Conservation (phyloP, 1,140 invertebrate species). For the Drosophila nebulosa region DNA sequence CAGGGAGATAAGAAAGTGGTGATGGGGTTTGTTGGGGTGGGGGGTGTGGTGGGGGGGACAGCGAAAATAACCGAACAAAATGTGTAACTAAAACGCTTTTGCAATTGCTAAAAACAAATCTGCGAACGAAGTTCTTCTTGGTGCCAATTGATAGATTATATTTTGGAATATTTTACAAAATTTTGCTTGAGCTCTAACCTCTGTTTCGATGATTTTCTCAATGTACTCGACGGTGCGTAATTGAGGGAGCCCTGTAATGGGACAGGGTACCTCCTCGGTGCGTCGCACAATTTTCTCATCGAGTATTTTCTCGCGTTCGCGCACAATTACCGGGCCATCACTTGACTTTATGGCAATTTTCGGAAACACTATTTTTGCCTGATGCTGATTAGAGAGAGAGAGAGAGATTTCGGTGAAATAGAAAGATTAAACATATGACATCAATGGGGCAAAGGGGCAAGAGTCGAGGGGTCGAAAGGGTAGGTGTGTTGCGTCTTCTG, state of each 20-base stretch:
- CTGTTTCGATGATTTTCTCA: slow-evolving; percentile 96
- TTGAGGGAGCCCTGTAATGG: slow-evolving; percentile 90
- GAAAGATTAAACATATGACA: slow-evolving; percentile 5
- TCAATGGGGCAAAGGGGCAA: not conserved
- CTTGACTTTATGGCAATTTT: slow-evolving; percentile 91
- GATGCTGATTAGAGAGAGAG: slow-evolving; percentile 35
- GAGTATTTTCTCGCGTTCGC: slow-evolving; percentile 93
- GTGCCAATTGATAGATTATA: slow-evolving; percentile 55
- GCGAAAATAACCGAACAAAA: slow-evolving; percentile 37
- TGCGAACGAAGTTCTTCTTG: slow-evolving; percentile 17
- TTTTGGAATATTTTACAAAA: slow-evolving; percentile 26
- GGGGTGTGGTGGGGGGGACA: not conserved
- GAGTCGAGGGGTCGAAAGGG: slow-evolving; percentile 8
- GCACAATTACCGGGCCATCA: slow-evolving; percentile 89
- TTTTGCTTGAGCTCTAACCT: slow-evolving; percentile 85
- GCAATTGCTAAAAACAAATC: slow-evolving; percentile 45
- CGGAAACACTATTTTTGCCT: slow-evolving; percentile 84
- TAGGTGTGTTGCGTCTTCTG: slow-evolving; percentile 1
- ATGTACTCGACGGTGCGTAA: slow-evolving; percentile 95
- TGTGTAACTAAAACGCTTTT: slow-evolving; percentile 21
- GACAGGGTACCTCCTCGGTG: slow-evolving; percentile 93
- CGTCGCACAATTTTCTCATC: slow-evolving; percentile 92
- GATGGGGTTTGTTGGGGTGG: too few species aligned
- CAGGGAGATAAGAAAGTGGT: too few species aligned
- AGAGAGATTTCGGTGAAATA: too few species aligned